Evolutionary conservation across 2,113 vertebrate genomes (phyloP), one percentile per base, ranked within the genome.

Genomic region (Thunnus maccoyii): DNA sequence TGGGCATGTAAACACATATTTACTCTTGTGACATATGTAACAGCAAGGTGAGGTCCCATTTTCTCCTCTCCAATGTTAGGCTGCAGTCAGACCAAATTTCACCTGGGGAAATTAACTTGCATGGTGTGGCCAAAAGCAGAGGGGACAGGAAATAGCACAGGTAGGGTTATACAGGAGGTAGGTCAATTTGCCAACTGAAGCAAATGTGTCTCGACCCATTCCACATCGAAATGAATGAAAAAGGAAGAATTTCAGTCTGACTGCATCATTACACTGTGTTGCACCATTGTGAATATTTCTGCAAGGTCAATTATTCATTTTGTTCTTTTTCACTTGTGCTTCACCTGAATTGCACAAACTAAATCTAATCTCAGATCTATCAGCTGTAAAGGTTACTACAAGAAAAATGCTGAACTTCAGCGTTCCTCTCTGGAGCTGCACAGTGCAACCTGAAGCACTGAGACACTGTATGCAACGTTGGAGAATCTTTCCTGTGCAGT

Each of bases 301-400:
- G 76, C 76, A 72, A 77, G 56, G 64, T 89, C 70, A 74, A 74
- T 82, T 55, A 89, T 72, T 80, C 61, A 83, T 87, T 79, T 82
- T 57, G n/a, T 79, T 72, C 54, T 79, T 68, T 70, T 64, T 15
- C n/a, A 55, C 30, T 57, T 50, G 47, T 56, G 62, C 58, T 65
- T 47, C 51, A 64, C 50, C 17, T 51, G 15, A n/a, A 9, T 30
- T 74, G 48, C 10, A 71, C 76, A 77, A 74, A 60, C 57, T 82
- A 3, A 41, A 10, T n/a, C 47, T 22, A 61, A 71, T 63, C 60
- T 64, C 57, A 74, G 57, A 76, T 56, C 54, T 58, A 66, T 85
- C 30, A 32, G 63, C 51, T 32, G 46, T 9, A 22, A 72, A 62
- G 6, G 62, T 61, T 25, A 70, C 5, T 22, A 3, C 15, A 72